phyloP scores from a whole-genome alignment of 2,888 invertebrate genomes.

The Clistopyga incitator region DNA sequence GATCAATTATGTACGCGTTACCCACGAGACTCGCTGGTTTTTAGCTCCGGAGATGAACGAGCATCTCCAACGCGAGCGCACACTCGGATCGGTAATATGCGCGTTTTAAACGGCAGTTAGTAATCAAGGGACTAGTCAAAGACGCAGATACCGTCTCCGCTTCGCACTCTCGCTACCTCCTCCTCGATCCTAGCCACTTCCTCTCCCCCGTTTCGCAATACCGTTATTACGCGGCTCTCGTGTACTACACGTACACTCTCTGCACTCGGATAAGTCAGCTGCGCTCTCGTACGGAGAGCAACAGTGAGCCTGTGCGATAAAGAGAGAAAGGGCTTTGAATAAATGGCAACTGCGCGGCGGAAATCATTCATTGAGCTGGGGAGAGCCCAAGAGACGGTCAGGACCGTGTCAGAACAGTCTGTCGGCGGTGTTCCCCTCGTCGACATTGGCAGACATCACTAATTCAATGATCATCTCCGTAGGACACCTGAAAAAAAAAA shows the following conservation, averaged over 20 bases:
- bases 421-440: slow-evolving; percentile 45
- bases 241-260: slow-evolving; percentile 12
- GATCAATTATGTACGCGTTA: slow-evolving; percentile 67
- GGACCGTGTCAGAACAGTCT: slow-evolving; percentile 58
- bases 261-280: slow-evolving; percentile 3
- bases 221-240: slow-evolving; percentile 16
- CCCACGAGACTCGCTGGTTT: slow-evolving; percentile 36
- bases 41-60: slow-evolving; percentile 27
- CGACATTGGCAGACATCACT: slow-evolving; percentile 26
- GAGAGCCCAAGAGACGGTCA: slow-evolving; percentile 66
- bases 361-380: slow-evolving; percentile 83
- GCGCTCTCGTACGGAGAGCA: background rate
- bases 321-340: slow-evolving; percentile 41
- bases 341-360: slow-evolving; percentile 83
- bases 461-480: slow-evolving; percentile 10
- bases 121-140: background rate
- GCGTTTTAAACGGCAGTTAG: background rate
- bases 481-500: background rate
- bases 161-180: background rate
- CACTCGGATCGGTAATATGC: background rate
- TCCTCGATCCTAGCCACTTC: background rate
- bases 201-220: slow-evolving; percentile 2
- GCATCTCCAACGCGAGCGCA: background rate
- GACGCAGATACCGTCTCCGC: background rate
- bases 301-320: background rate